Evolutionary conservation across 1,140 invertebrate species (phyloP).

Genomic region (Aphelinus atriplicis): DNA sequence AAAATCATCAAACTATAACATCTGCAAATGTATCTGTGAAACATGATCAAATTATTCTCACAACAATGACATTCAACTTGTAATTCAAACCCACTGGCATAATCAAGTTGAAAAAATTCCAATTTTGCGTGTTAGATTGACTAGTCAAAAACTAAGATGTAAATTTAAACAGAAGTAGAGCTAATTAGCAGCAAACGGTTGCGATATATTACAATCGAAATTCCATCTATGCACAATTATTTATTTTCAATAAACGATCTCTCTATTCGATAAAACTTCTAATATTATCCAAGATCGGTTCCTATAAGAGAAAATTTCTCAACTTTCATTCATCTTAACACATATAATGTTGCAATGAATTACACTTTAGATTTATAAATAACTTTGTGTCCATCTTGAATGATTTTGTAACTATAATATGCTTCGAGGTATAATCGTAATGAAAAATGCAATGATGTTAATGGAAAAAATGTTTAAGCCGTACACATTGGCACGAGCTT

Average conservation of each 20-base stretch:
- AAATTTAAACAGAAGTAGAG: constrained; percentile 49
- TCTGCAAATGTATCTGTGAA: no score
- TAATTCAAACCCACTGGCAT: no score
- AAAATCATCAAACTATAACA: no score
- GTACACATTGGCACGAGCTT: constrained; percentile 19
- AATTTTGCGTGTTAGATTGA: not conserved
- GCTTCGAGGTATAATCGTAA: constrained; percentile 25
- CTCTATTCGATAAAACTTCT: constrained; percentile 29
- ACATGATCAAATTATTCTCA: no score
- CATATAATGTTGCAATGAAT: constrained; percentile 25
- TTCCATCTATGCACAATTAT: constrained; percentile 41
- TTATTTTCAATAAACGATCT: constrained; percentile 36
- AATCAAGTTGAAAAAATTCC: not conserved
- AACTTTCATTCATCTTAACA: constrained; percentile 21
- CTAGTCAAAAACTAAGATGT: constrained; percentile 34
- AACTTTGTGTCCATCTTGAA: constrained; percentile 6
- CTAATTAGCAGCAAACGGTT: constrained; percentile 53
- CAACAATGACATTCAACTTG: no score
- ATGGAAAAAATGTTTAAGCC: constrained; percentile 10
- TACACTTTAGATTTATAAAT: constrained; percentile 19
- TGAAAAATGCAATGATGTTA: constrained; percentile 25
- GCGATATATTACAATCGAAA: constrained; percentile 43
- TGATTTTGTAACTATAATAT: constrained; percentile 18
- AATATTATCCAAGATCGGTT: constrained; percentile 27
- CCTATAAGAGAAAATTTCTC: constrained; percentile 22